These are phyloP conservation scores for Xenentodon cancila DNA, from an alignment of 2,797 vertebrate genomes.

Conservation along the genomic window DNA sequence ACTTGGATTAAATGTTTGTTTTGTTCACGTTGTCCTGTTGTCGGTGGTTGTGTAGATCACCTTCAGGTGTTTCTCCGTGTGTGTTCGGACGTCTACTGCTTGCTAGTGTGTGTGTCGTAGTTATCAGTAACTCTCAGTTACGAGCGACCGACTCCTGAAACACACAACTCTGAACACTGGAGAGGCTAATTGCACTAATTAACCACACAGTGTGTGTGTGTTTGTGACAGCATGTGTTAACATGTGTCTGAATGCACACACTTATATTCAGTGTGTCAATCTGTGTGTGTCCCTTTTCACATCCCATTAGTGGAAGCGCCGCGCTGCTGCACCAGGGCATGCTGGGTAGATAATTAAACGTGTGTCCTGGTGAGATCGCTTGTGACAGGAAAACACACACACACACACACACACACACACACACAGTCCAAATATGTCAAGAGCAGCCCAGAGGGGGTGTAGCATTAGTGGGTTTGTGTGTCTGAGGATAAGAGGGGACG, in stretches of 20 bases:
- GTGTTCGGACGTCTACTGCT: neutral
- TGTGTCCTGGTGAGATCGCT: constrained; percentile 58
- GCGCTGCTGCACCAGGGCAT: constrained; percentile 60
- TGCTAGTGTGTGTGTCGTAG: constrained; percentile 10
- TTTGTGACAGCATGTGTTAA: constrained; percentile 55
- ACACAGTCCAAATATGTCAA: constrained; percentile 34
- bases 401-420: constrained; percentile 19
- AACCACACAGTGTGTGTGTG: constrained; percentile 47
- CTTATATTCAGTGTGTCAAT: constrained; percentile 55
- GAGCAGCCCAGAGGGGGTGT: constrained; percentile 34
- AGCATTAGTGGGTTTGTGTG: constrained; percentile 25
- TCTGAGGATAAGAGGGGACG: constrained; percentile 41
- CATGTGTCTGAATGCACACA: constrained; percentile 51
- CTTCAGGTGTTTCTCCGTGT: neutral
- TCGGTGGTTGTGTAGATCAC: too few relatives aligned
- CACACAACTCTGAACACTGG: constrained; percentile 76
- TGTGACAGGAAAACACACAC: constrained; percentile 50
- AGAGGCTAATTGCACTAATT: constrained; percentile 89
- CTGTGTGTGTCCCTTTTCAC: constrained; percentile 68
- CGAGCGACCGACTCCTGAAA: constrained; percentile 84
- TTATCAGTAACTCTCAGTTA: constrained; percentile 55
- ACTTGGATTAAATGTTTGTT: too few relatives aligned
- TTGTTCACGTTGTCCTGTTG: too few relatives aligned
- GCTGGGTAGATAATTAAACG: constrained; percentile 75
- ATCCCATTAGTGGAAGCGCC: constrained; percentile 67